phyloP scores from a whole-genome alignment of 2,113 vertebrate genomes.

The Rhabdomys dilectus region DNA sequence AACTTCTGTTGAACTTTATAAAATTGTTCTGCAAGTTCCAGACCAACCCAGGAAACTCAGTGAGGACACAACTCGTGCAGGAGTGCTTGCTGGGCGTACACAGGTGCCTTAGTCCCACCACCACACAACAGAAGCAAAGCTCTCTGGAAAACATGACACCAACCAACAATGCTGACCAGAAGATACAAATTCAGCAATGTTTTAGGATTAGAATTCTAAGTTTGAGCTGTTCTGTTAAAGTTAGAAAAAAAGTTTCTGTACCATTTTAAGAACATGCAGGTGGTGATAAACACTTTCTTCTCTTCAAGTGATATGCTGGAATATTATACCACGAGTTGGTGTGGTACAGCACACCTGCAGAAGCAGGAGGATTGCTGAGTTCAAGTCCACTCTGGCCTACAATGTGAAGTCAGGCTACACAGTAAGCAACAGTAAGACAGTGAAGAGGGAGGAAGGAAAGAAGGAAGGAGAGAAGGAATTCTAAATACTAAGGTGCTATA shows the following conservation, averaged over 20 bases:
- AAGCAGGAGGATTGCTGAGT: not conserved
- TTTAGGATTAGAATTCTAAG: slow-evolving; percentile 53
- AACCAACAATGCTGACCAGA: not conserved
- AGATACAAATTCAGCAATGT: slow-evolving; percentile 39
- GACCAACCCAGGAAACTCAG: not conserved
- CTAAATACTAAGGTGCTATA: slow-evolving; percentile 45
- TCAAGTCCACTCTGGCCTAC: not conserved
- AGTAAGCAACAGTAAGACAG: not conserved
- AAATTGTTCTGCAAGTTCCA: slow-evolving; percentile 45
- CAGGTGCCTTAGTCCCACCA: not conserved
- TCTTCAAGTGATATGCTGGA: not conserved
- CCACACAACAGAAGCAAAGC: not conserved
- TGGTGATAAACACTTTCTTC: slow-evolving; percentile 19
- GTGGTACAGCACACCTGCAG: not conserved
- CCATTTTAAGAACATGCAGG: slow-evolving; percentile 35
- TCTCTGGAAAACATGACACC: slow-evolving; percentile 37
- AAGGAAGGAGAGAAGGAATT: not conserved
- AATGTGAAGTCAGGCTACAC: not conserved
- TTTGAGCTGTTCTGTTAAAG: not conserved
- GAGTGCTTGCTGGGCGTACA: not conserved
- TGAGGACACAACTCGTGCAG: not conserved
- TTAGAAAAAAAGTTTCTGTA: not conserved
- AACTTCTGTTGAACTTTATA: slow-evolving; percentile 59
- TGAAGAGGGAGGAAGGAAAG: too few relatives aligned
- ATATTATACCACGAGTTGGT: slow-evolving; percentile 51